Base-by-base conservation (phyloP, 1,140 invertebrate species). In the Acromyrmex charruanus region DNA sequence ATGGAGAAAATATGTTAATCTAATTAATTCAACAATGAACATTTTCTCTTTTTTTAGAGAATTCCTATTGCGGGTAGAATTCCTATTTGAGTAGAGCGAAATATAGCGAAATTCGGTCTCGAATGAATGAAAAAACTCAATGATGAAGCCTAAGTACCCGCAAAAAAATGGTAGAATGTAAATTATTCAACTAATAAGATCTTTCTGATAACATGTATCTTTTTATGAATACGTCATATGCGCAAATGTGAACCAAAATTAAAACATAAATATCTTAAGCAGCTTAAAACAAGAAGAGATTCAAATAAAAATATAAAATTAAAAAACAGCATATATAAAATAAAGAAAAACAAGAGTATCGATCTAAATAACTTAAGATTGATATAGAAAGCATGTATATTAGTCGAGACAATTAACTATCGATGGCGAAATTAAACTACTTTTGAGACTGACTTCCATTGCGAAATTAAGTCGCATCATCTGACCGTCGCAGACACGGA, bases 401-500 rank as follows among this genome's bases (percentile, higher is more conserved):
- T 25, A 69, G 25, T 81, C 39, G 77, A 80, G 31, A 80, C 28
- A 80, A 55, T 31, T 39, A 35, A n/a, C 16, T 69, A 55, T 74
- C 39, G 65, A 77, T 44, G 65, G n/a, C 58, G 49, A 68, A 59
- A 86, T 55, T 75, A 85, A 28, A 71, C 86, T 74, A 85, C 31
- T 87, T 88, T 89, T 88, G 90, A 91, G 90, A 89, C 90, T 91
- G 90, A 91, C 88, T 71, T 58, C 63, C 35, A 59, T 90, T 88
- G 65, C 55, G 39, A 81, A 88, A 90, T 88, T 84, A 88, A 82
- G 72, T 77, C 49, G 77, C 44, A 63, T 80, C 53, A 51, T 88
- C 35, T 25, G 74, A 88, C 12, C 21, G 31, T 74, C 21, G 21
- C n/a, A 53, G 68, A 69, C 44, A 65, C 10, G 44, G 35, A 79